A percentile compares a stretch with the other conserved stretches of the same genome.
These are phyloP conservation scores for Hydrotaea cyrtoneurina DNA, from an alignment of 2,888 invertebrate species.

Conservation along the genomic window DNA sequence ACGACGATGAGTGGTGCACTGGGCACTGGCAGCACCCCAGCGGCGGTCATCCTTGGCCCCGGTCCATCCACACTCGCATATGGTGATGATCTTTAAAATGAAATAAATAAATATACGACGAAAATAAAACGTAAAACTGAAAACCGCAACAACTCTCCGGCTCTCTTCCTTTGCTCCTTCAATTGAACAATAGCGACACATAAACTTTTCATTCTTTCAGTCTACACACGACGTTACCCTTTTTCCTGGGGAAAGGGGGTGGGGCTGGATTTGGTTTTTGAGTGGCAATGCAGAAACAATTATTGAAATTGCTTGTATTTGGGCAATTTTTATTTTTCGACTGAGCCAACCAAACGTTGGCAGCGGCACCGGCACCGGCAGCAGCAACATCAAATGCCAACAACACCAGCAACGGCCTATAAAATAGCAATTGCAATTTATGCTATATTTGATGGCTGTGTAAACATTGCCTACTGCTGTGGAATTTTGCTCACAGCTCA, in stretches of 20 bases:
- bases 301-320: conserved; percentile 58
- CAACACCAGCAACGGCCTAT: conserved; percentile 42
- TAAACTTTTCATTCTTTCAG: conserved; percentile 37
- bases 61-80: not conserved
- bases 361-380: conserved; percentile 19
- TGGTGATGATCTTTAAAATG: conserved; percentile 39
- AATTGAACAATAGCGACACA: conserved; percentile 56
- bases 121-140: not conserved
- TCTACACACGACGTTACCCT: not conserved
- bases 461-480: conserved; percentile 31
- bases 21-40: not conserved
- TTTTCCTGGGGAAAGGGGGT: too few species aligned
- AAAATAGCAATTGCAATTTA: conserved; percentile 47
- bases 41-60: not conserved
- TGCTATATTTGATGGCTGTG: conserved; percentile 55
- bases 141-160: not conserved
- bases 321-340: conserved; percentile 31
- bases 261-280: too few species aligned
- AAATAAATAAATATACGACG: conserved; percentile 34
- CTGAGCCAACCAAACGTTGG: conserved; percentile 12
- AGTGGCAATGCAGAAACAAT: conserved; percentile 56
- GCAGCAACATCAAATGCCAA: not conserved
- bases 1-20: conserved; percentile 7
- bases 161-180: too few species aligned
- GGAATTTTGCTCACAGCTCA: conserved; percentile 28